Evolutionary conservation across 2,797 vertebrate genomes (phyloP).

Genomic region (Carduelis carduelis): DNA sequence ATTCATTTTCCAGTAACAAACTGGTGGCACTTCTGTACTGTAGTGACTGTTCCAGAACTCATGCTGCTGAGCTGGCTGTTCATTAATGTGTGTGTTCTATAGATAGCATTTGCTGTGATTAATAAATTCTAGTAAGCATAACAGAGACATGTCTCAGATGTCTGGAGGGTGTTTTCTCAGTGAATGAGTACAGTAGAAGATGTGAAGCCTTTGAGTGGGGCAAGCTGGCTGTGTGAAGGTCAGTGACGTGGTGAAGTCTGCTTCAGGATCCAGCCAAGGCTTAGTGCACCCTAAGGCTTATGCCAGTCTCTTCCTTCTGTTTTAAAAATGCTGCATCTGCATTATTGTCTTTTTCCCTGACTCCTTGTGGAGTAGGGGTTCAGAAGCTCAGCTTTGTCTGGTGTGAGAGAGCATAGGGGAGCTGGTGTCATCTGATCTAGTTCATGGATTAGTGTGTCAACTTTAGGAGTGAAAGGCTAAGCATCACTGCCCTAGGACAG

Average conservation of each 20-base stretch:
- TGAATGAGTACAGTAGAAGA: not conserved
- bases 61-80: constrained; percentile 29
- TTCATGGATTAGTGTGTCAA: not conserved
- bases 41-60: not conserved
- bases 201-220: not conserved
- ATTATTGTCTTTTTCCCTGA: not conserved
- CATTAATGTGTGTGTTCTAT: not conserved
- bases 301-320: not conserved
- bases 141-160: not conserved
- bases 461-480: not conserved
- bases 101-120: constrained; percentile 28
- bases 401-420: not conserved
- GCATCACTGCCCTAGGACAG: not conserved
- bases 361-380: not conserved
- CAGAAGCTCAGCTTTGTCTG: not conserved
- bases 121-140: constrained; percentile 2
- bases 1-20: not conserved
- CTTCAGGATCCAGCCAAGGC: not conserved
- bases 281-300: not conserved
- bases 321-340: not conserved
- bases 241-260: not conserved
- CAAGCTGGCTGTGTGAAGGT: not conserved
- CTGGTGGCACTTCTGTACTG: not conserved
- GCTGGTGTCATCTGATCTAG: not conserved
- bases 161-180: not conserved